Evolutionary conservation across 2,797 vertebrate species (phyloP).

Genomic region (Hypotaenidia okinawae): DNA sequence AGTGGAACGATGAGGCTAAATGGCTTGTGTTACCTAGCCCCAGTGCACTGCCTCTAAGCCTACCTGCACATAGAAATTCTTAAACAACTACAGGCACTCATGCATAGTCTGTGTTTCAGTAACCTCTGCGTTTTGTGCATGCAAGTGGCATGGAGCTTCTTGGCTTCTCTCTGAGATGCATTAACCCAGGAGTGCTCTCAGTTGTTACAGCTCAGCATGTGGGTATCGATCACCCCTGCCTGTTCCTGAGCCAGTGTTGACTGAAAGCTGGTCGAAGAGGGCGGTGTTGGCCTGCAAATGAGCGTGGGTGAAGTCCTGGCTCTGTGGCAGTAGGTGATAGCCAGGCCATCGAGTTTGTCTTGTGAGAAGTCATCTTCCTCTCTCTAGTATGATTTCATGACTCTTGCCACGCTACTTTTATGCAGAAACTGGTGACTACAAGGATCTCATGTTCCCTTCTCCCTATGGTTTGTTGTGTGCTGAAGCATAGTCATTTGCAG

Average conservation of each 20-base stretch:
- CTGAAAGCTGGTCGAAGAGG: neutral
- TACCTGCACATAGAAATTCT: neutral
- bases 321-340: neutral
- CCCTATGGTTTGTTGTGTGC: neutral
- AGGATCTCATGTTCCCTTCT: neutral
- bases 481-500: neutral
- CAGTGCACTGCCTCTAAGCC: neutral
- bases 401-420: neutral
- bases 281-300: fast-evolving
- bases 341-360: neutral
- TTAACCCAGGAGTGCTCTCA: neutral
- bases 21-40: neutral
- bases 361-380: neutral
- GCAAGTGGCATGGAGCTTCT: neutral
- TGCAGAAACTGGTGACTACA: neutral
- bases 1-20: fast-evolving
- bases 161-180: neutral
- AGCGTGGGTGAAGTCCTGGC: neutral
- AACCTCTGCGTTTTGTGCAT: neutral
- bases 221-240: neutral
- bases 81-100: neutral
- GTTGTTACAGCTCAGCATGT: neutral
- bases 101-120: neutral
- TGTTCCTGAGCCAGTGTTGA: neutral
- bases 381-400: neutral